Percentiles rank a stretch among this genome's conserved stretches.
Conservation (phyloP, 2,888 invertebrate species). For the Eustalomyia histrio region DNA sequence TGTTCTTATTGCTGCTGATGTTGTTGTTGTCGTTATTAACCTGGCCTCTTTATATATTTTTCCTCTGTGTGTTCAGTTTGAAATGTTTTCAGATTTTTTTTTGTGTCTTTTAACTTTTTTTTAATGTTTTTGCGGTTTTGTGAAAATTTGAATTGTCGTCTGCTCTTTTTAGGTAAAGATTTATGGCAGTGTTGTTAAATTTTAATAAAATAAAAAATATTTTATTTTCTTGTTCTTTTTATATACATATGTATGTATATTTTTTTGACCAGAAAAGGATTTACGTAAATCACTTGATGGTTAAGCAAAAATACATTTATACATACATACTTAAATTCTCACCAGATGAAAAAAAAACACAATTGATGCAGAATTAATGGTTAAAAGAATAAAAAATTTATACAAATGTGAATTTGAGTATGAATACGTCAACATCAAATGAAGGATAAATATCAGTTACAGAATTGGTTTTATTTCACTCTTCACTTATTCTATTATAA, state of each 20-base stretch:
- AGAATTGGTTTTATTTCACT: not conserved
- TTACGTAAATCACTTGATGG: slow-evolving; percentile 66
- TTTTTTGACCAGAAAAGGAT: slow-evolving; percentile 61
- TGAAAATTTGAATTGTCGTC: slow-evolving; percentile 76
- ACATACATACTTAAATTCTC: slow-evolving; percentile 48
- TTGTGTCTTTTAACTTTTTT: slow-evolving; percentile 48
- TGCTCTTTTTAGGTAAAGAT: slow-evolving; percentile 75
- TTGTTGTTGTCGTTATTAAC: slow-evolving; percentile 61
- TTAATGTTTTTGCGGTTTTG: slow-evolving; percentile 68
- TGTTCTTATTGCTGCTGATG: slow-evolving; percentile 48
- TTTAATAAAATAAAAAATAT: slow-evolving; percentile 76
- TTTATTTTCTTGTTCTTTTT: slow-evolving; percentile 61
- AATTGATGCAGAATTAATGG: slow-evolving; percentile 50
- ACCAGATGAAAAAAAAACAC: slow-evolving; percentile 43
- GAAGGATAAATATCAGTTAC: slow-evolving; percentile 22
- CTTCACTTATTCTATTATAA: too few species aligned
- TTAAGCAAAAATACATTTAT: slow-evolving; percentile 55
- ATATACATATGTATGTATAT: slow-evolving; percentile 32
- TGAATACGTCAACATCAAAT: slow-evolving; percentile 44
- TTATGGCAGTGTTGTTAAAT: slow-evolving; percentile 78
- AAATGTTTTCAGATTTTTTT: slow-evolving; percentile 50
- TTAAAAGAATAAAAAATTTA: slow-evolving; percentile 4
- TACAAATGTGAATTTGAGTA: slow-evolving; percentile 32
- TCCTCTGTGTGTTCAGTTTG: slow-evolving; percentile 49
- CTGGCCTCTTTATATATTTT: slow-evolving; percentile 55